Evolutionary conservation across 2,888 invertebrate species (phyloP), one percentile per base, ranked within the genome.

Genomic region (Chymomyza fuscimana): DNA sequence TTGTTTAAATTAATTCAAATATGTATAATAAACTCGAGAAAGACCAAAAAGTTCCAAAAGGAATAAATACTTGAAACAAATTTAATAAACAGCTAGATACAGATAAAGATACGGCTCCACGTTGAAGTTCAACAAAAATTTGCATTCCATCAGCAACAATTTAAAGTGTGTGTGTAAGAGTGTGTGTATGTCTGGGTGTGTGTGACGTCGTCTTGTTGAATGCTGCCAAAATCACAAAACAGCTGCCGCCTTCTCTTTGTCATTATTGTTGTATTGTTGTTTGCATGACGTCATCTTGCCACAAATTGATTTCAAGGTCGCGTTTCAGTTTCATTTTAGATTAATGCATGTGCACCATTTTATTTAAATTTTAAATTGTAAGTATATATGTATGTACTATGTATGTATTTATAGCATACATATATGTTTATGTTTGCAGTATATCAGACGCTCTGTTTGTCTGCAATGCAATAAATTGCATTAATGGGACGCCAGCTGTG

Each of bases 221-320:
- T 25, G 19, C 19, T 58, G 58, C 58, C 58, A 54, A 29, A 62
- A 46, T 12, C 40, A 61, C 19, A 19, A 50, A 75, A 73, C 87
- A 82, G 86, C 87, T 82, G 87, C 69, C 66, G 70, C 15, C 54
- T 7, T 19, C 54, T 63, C 12, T 15, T 63, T n/a, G 72, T 77
- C 72, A 58, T 59, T 65, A 36, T 54, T 71, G 58, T 69, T 77
- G 58, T 67, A 72, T 74, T 69, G 71, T 25, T 6, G 15, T n/a
- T 61, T 46, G 70, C 72, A 68, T 87, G 83, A 84, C 83, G 88
- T 84, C 88, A 88, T 63, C 67, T 15, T 69, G 76, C 65, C 85
- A 88, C 80, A 81, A 86, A 86, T 88, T 81, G 61, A 70, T 78
- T 79, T 86, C 87, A 84, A 84, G 83, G 83, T 84, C 82, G 77